Evolutionary conservation across 1,140 invertebrate species (phyloP).

Genomic region (Lasioglossum albipes): DNA sequence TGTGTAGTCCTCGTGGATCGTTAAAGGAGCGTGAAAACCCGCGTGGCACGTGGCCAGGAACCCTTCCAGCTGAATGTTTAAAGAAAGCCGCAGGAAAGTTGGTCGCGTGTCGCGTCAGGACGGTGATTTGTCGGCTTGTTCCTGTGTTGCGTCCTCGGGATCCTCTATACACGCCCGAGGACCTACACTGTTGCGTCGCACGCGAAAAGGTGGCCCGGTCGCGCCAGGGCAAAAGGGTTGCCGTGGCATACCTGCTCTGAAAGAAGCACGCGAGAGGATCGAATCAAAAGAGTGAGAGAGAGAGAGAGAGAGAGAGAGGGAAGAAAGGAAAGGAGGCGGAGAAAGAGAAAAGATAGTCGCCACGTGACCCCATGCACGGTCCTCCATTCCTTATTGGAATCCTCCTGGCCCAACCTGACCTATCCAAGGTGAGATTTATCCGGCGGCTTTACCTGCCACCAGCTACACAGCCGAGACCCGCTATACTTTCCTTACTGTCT

Average conservation of each 20-base stretch:
- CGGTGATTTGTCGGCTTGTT: conserved; percentile 71
- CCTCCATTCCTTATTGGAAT: conserved; percentile 69
- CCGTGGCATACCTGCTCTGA: conserved; percentile 52
- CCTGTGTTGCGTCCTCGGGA: not conserved
- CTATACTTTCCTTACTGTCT: conserved; percentile 32
- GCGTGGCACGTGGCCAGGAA: conserved; percentile 65
- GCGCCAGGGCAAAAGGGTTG: conserved; percentile 60
- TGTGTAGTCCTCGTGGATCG: conserved; percentile 8
- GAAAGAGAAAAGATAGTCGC: conserved; percentile 37
- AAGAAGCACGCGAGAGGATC: conserved; percentile 43
- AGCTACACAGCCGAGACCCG: conserved; percentile 47
- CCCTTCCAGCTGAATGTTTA: conserved; percentile 67
- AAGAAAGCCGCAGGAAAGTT: conserved; percentile 69
- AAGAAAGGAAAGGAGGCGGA: too few species aligned
- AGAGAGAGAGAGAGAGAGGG: conserved; percentile 30
- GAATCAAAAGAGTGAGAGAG: conserved; percentile 6
- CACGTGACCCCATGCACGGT: conserved; percentile 66
- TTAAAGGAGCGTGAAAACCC: conserved; percentile 55
- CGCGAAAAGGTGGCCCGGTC: conserved; percentile 42
- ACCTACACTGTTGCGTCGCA: not conserved
- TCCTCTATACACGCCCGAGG: not conserved
- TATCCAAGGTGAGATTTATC: conserved; percentile 76
- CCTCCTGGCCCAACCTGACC: conserved; percentile 71
- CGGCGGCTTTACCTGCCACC: conserved; percentile 74
- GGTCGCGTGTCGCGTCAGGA: conserved; percentile 72